These are phyloP conservation scores for Beris chalybata DNA, from an alignment of 2,888 invertebrate genomes.

Conservation along the genomic window DNA sequence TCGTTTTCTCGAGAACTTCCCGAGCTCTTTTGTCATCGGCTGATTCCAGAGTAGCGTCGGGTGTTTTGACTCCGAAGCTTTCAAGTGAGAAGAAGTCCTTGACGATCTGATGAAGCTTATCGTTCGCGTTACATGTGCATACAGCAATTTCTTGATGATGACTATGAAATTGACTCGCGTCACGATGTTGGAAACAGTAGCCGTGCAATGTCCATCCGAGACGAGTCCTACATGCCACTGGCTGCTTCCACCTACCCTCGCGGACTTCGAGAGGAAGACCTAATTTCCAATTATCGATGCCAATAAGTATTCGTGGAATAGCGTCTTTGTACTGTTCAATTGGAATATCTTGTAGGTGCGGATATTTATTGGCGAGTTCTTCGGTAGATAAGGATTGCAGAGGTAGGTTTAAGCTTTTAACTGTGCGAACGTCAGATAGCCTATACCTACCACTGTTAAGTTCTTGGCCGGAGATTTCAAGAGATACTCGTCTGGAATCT, in stretches of 20 bases:
- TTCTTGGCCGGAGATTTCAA: too few species aligned
- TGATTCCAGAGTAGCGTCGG: conserved; percentile 17
- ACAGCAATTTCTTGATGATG: neutral
- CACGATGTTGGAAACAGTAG: neutral
- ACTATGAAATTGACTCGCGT: neutral
- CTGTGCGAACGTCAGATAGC: too few species aligned
- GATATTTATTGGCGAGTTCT: too few species aligned
- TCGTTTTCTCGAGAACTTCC: conserved; percentile 35
- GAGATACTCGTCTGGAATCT: too few species aligned
- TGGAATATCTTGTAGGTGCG: too few species aligned
- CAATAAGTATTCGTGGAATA: too few species aligned
- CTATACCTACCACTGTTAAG: too few species aligned
- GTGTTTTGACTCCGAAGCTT: conserved; percentile 24
- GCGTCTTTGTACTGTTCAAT: too few species aligned
- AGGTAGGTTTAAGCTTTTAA: too few species aligned
- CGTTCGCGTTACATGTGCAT: neutral
- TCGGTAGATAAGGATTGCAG: too few species aligned
- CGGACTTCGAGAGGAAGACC: too few species aligned
- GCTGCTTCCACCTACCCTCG: neutral
- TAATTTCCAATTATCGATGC: too few species aligned
- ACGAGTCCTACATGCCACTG: neutral
- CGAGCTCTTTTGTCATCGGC: conserved; percentile 31
- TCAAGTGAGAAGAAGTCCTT: conserved; percentile 20
- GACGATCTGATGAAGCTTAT: conserved; percentile 7
- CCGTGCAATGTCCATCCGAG: neutral